Conservation (phyloP, 2,888 invertebrate genomes). For the Hipparchia sbordonii region DNA sequence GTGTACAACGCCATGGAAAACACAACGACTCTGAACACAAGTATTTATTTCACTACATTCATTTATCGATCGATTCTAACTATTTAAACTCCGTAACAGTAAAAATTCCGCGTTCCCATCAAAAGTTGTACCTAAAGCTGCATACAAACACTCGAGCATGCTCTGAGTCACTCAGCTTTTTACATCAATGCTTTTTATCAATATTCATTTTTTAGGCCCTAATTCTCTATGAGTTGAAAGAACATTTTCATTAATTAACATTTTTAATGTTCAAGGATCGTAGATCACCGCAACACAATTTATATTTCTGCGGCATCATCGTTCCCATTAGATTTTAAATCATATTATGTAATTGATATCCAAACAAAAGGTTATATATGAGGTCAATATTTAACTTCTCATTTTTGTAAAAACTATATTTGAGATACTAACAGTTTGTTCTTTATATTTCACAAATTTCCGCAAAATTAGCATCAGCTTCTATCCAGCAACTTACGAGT, state of each 20-base stretch:
- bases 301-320: neutral
- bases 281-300: no score
- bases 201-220: neutral
- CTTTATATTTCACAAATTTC: neutral
- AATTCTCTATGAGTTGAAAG: neutral
- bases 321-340: no score
- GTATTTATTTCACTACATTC: constrained; percentile 72
- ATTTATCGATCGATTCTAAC: constrained; percentile 50
- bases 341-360: no score
- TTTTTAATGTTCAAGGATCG: no score
- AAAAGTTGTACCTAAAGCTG: constrained; percentile 50
- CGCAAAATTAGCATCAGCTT: neutral
- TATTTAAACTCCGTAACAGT: constrained; percentile 51
- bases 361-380: neutral
- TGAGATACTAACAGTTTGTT: neutral
- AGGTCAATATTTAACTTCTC: neutral
- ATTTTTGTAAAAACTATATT: neutral
- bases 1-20: constrained; percentile 69
- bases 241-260: no score
- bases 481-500: neutral
- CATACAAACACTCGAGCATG: neutral
- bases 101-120: constrained; percentile 53
- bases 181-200: no score
- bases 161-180: neutral
- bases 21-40: constrained; percentile 70